phyloP scores from a whole-genome alignment of 2,113 vertebrate genomes.

The Lophotis ruficrista region DNA sequence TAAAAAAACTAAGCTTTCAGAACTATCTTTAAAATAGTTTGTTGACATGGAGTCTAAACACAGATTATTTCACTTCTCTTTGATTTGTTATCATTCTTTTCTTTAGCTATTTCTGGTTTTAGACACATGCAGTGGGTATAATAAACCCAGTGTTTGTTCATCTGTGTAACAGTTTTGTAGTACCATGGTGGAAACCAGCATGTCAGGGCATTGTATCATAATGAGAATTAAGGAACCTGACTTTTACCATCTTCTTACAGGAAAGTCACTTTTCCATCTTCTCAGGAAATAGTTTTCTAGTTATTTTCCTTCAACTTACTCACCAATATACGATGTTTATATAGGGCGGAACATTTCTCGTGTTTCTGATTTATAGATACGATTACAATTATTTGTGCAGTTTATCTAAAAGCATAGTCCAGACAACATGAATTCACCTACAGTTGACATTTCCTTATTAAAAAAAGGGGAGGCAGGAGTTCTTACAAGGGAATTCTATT shows the following conservation, averaged over 20 bases:
- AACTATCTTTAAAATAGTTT: not conserved
- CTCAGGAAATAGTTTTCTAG: not conserved
- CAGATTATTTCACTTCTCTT: not conserved
- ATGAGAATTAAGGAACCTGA: not conserved
- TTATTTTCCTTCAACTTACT: not conserved
- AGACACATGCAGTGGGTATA: not conserved
- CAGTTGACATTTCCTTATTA: not conserved
- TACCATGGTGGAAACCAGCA: not conserved
- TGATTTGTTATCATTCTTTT: not conserved
- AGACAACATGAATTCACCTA: not conserved
- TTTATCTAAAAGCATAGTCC: not conserved
- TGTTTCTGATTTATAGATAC: slow-evolving; percentile 11
- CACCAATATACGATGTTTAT: not conserved
- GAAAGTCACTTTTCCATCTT: not conserved
- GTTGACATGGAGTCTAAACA: not conserved
- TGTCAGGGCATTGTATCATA: not conserved
- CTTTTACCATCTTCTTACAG: not conserved
- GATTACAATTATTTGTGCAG: not conserved
- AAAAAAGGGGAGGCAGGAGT: not conserved
- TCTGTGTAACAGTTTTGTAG: not conserved
- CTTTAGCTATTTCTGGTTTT: not conserved
- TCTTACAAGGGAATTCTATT: not conserved
- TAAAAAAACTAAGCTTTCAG: not conserved
- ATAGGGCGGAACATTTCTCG: not conserved
- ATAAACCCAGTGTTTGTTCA: not conserved